Evolutionary conservation across 1,140 invertebrate genomes (phyloP).

Genomic region (Archegozetes longisetosus): DNA sequence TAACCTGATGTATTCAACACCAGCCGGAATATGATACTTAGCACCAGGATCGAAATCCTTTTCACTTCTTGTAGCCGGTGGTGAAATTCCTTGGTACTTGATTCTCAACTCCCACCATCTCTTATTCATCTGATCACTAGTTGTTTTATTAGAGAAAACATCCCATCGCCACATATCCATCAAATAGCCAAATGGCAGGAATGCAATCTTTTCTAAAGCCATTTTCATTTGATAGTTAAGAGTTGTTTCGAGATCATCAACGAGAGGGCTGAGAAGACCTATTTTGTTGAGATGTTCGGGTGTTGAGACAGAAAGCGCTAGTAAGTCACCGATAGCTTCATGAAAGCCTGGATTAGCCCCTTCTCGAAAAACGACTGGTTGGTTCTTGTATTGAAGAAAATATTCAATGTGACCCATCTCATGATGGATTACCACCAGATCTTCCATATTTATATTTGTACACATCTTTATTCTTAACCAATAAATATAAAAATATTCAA

Average conservation of each 20-base stretch:
- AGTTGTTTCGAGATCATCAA: slow-evolving; percentile 17
- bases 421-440: slow-evolving; percentile 64
- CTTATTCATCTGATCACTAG: slow-evolving; percentile 51
- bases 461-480: slow-evolving; percentile 89
- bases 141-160: slow-evolving; percentile 56
- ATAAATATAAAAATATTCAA: no score
- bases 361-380: slow-evolving; percentile 48
- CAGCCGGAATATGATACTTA: slow-evolving; percentile 67
- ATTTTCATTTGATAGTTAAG: slow-evolving; percentile 61
- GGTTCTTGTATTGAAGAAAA: slow-evolving; percentile 60
- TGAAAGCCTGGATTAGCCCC: slow-evolving; percentile 86
- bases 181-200: slow-evolving; percentile 68
- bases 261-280: slow-evolving; percentile 40
- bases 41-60: slow-evolving; percentile 68
- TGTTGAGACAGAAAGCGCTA: slow-evolving; percentile 53
- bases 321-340: slow-evolving; percentile 77
- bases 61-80: slow-evolving; percentile 51
- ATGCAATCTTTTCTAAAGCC: slow-evolving; percentile 66
- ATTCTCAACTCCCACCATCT: slow-evolving; percentile 59
- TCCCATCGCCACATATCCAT: slow-evolving; percentile 75
- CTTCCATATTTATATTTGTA: slow-evolving; percentile 49
- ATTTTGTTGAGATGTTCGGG: slow-evolving; percentile 59
- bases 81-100: slow-evolving; percentile 57
- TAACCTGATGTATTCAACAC: slow-evolving; percentile 68
- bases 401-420: slow-evolving; percentile 78